Evolutionary conservation across 2,797 vertebrate species (phyloP).

Genomic region (Smutsia temminckii): DNA sequence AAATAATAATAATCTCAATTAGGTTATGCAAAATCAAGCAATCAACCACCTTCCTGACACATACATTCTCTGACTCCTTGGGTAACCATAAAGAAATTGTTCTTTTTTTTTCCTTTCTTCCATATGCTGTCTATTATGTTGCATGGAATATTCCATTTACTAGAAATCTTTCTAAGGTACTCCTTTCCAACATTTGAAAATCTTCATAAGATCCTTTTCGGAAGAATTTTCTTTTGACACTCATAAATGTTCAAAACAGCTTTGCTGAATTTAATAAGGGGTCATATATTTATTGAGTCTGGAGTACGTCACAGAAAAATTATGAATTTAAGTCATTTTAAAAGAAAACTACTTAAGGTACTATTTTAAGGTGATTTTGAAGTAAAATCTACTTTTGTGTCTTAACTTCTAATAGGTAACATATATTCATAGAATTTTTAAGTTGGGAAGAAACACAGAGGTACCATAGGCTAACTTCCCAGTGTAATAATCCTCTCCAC

Average conservation of each 20-base stretch:
- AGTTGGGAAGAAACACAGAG: constrained; percentile 35
- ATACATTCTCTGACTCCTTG: constrained; percentile 67
- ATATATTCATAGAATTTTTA: constrained; percentile 58
- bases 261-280: constrained; percentile 68
- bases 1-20: constrained; percentile 84
- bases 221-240: constrained; percentile 39
- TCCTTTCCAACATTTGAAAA: constrained; percentile 34
- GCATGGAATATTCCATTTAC: constrained; percentile 42
- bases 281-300: constrained; percentile 30
- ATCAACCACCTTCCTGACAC: constrained; percentile 76
- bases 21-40: constrained; percentile 80
- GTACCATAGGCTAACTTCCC: constrained; percentile 46
- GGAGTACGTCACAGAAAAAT: constrained; percentile 11
- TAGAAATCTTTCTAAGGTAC: constrained; percentile 44
- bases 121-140: constrained; percentile 71
- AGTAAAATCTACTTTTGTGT: constrained; percentile 60
- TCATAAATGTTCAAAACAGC: constrained; percentile 49
- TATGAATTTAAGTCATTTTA: constrained; percentile 55
- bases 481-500: constrained; percentile 6
- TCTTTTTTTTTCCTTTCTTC: constrained; percentile 23
- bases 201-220: constrained; percentile 44
- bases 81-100: constrained; percentile 70
- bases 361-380: constrained; percentile 61
- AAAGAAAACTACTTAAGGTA: constrained; percentile 58
- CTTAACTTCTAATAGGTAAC: constrained; percentile 57